Conservation (phyloP, 2,888 invertebrate species). For the Acleris laterana region DNA sequence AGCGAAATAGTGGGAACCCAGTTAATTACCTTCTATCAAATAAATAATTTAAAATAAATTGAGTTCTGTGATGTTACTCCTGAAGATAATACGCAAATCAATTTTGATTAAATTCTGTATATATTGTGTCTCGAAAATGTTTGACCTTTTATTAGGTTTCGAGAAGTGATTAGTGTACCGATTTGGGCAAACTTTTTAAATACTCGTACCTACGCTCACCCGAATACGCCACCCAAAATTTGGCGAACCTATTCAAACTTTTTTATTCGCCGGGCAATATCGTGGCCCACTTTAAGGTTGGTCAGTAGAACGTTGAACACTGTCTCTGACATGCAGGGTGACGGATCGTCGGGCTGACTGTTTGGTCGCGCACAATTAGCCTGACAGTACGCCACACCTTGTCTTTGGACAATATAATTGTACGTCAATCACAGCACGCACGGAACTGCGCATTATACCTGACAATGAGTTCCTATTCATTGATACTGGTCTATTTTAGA, state of each 20-base stretch:
- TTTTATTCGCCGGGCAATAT: constrained; percentile 50
- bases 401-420: constrained; percentile 72
- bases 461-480: constrained; percentile 20
- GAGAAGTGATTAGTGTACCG: no score
- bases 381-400: constrained; percentile 72
- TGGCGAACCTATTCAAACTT: constrained; percentile 63
- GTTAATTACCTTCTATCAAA: no score
- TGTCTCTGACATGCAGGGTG: constrained; percentile 49
- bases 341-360: constrained; percentile 64
- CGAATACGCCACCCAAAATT: constrained; percentile 11
- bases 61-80: no score
- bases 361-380: constrained; percentile 71
- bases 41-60: no score
- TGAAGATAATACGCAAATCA: no score
- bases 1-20: no score
- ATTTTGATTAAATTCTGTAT: no score
- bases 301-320: constrained; percentile 66
- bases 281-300: constrained; percentile 64
- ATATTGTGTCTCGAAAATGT: no score
- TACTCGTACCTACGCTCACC: not conserved
- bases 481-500: constrained; percentile 2
- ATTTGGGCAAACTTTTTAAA: not conserved
- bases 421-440: constrained; percentile 72
- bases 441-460: constrained; percentile 62
- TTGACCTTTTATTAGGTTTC: no score